phyloP scores from a whole-genome alignment of 1,140 invertebrate species.

The Drosophila chauvacae region DNA sequence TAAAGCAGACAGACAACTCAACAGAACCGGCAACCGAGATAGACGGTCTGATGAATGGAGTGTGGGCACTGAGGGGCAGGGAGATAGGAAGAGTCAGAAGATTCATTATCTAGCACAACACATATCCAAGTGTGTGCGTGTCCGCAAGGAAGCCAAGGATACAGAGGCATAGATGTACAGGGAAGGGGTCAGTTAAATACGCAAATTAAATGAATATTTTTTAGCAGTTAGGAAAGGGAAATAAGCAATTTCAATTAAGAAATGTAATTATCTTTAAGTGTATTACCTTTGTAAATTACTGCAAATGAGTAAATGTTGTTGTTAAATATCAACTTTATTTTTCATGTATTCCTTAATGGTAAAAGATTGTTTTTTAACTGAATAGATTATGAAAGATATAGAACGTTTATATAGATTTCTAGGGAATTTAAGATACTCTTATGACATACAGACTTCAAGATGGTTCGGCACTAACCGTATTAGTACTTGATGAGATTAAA shows the following conservation, averaged over 20 bases:
- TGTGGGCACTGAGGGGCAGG: neutral
- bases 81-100: constrained; percentile 32
- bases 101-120: constrained; percentile 83
- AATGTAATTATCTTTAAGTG: neutral
- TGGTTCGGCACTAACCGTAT: no score
- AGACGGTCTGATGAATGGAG: constrained; percentile 13
- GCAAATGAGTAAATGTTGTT: no score
- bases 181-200: neutral
- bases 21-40: constrained; percentile 28
- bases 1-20: constrained; percentile 69
- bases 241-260: neutral
- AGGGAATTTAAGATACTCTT: no score
- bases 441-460: no score
- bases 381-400: no score
- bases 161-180: constrained; percentile 2
- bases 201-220: neutral
- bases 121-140: constrained; percentile 69
- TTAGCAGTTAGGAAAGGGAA: neutral
- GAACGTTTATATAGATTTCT: no score
- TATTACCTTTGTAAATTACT: neutral
- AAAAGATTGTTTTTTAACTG: no score
- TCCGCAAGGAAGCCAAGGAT: neutral
- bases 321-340: no score
- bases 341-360: no score
- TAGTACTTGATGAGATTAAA: no score